phyloP scores from a whole-genome alignment of 2,888 invertebrate genomes.

The Chrysodeixis includens region DNA sequence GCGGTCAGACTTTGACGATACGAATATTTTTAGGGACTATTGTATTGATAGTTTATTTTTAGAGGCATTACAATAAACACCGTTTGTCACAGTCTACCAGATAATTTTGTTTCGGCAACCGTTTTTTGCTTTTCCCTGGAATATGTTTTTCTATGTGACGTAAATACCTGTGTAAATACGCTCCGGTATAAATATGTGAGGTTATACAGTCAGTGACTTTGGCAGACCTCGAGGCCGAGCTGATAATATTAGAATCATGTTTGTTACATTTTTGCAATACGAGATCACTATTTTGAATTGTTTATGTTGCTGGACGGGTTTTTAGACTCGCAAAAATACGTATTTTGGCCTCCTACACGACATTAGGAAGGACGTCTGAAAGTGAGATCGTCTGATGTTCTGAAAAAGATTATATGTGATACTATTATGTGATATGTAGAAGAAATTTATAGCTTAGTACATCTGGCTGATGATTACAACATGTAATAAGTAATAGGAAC shows the following conservation, averaged over 20 bases:
- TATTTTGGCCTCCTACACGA: background rate
- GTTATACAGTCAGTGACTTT: constrained; percentile 44
- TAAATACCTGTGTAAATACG: constrained; percentile 28
- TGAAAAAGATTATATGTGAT: background rate
- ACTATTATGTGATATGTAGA: too few species aligned
- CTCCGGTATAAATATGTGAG: constrained; percentile 52
- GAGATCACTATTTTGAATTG: constrained; percentile 11
- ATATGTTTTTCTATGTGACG: background rate
- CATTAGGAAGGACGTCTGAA: background rate
- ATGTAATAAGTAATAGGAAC: background rate
- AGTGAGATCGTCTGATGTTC: background rate
- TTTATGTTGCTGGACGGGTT: constrained; percentile 3
- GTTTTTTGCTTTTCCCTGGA: background rate
- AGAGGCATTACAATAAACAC: background rate
- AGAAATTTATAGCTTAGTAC: too few species aligned
- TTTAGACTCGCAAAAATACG: background rate
- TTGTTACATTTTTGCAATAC: constrained; percentile 36
- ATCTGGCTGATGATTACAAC: too few species aligned
- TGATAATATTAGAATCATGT: constrained; percentile 50
- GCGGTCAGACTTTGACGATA: background rate
- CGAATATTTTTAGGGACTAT: background rate
- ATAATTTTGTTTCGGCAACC: background rate
- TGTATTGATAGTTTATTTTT: background rate
- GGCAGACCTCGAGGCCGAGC: constrained; percentile 47
- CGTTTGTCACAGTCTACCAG: too few species aligned